Percentiles rank a stretch among this genome's conserved stretches.
Evolutionary conservation across 2,797 vertebrate species (phyloP).

Genomic region (Gorsachius magnificus): DNA sequence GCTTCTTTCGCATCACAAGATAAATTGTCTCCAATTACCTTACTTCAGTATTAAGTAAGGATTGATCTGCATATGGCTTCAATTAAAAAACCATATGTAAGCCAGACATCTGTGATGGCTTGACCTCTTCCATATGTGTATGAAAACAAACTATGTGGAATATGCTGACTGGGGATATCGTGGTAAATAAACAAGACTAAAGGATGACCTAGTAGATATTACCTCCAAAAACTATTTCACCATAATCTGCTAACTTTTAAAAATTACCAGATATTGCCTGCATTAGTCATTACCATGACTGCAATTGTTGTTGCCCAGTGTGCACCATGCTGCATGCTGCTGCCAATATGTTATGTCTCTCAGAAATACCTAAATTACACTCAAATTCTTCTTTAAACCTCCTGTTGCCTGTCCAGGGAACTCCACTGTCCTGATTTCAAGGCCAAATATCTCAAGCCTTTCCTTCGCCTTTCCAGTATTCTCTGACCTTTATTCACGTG

Average conservation of each 20-base stretch:
- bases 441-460: neutral
- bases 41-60: neutral
- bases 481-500: neutral
- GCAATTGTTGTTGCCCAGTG: fast-evolving
- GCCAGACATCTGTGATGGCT: neutral
- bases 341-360: fast-evolving
- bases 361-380: neutral
- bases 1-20: neutral
- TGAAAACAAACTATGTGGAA: neutral
- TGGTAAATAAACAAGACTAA: neutral
- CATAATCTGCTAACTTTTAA: neutral
- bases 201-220: neutral
- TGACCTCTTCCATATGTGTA: neutral
- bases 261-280: neutral
- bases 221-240: neutral
- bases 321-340: fast-evolving
- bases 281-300: neutral
- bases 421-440: neutral
- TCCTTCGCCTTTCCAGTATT: neutral
- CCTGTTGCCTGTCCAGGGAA: neutral
- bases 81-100: neutral
- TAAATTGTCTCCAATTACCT: neutral
- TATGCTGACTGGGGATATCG: neutral
- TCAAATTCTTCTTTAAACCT: neutral
- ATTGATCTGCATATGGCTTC: neutral